Evolutionary conservation across 2,113 vertebrate genomes (phyloP).

Genomic region (Ictidomys tridecemlineatus): DNA sequence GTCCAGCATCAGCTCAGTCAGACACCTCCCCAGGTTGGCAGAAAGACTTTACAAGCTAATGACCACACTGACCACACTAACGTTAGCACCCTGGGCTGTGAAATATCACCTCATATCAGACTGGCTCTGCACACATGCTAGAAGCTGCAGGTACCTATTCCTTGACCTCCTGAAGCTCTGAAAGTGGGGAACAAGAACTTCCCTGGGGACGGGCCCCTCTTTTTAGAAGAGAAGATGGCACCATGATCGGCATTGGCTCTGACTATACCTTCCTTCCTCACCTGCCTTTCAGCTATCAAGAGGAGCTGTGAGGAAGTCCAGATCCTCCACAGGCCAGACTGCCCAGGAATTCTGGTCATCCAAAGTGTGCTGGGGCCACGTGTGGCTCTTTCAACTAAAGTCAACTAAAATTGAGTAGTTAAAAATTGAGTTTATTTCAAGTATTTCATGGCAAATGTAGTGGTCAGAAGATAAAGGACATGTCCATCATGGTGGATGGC

Average conservation of each 20-base stretch:
- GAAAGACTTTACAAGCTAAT: background rate
- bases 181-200: background rate
- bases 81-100: background rate
- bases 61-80: background rate
- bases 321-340: background rate
- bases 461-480: background rate
- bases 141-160: background rate
- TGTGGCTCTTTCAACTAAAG: background rate
- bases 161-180: background rate
- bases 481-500: fast-evolving
- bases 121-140: background rate
- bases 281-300: background rate
- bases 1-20: background rate
- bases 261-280: background rate
- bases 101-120: background rate
- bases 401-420: background rate
- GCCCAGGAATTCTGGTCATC: background rate
- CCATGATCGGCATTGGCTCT: background rate
- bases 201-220: background rate
- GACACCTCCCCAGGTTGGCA: background rate
- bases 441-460: background rate
- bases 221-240: background rate
- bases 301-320: background rate
- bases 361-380: background rate
- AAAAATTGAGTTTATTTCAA: background rate